A percentile compares a stretch with the other conserved stretches of the same genome.
These are phyloP conservation scores for Mylabris sibirica DNA, from an alignment of 2,888 invertebrate species.

Conservation along the genomic window DNA sequence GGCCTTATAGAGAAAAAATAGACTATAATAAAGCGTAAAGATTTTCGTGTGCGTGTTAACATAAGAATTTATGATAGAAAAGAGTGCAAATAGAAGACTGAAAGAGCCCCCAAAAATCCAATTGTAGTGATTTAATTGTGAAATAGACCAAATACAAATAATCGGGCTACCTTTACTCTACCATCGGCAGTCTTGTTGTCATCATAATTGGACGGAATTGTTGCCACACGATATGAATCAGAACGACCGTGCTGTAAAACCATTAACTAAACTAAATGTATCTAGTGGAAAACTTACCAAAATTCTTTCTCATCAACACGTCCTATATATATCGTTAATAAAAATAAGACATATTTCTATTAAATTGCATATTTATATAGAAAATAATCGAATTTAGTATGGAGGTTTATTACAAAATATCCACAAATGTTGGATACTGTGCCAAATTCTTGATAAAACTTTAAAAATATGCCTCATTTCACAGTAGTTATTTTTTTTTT, in stretches of 20 bases:
- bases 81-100: neutral
- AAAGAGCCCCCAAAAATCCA: neutral
- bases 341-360: constrained; percentile 18
- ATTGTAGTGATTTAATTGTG: too few relatives aligned
- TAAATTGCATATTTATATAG: too few relatives aligned
- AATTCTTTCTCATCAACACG: constrained; percentile 34
- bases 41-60: neutral
- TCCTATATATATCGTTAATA: constrained; percentile 34
- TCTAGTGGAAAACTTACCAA: constrained; percentile 27
- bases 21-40: neutral
- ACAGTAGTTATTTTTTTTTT: too few relatives aligned
- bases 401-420: neutral
- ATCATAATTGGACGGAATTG: constrained; percentile 89
- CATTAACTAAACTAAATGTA: constrained; percentile 37
- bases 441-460: neutral
- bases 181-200: constrained; percentile 97
- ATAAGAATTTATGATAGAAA: neutral
- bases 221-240: constrained; percentile 97
- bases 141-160: neutral
- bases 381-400: too few relatives aligned
- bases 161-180: constrained; percentile 80
- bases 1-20: too few relatives aligned
- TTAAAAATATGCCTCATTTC: constrained; percentile 10
- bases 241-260: constrained; percentile 85
- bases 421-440: neutral